Percentiles rank a stretch among this genome's conserved stretches.
phyloP scores from a whole-genome alignment of 2,888 invertebrate genomes.

The Sesamia inferens region DNA sequence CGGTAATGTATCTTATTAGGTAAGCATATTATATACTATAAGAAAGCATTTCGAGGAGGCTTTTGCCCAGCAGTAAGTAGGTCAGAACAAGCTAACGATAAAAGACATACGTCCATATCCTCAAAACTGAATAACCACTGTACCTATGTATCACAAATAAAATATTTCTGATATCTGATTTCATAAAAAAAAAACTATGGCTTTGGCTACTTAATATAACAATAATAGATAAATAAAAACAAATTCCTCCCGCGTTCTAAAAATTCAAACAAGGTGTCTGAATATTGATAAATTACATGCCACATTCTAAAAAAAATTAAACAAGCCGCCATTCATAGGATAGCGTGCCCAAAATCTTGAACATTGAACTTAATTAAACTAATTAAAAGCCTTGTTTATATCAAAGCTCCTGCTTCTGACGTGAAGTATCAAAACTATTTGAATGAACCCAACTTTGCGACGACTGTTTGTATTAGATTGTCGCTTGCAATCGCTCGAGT shows the following conservation, averaged over 20 bases:
- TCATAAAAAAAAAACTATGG: neutral
- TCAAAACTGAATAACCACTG: no score
- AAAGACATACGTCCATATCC: no score
- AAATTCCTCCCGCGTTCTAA: neutral
- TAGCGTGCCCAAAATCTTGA: constrained; percentile 10
- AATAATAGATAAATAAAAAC: neutral
- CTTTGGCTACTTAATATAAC: neutral
- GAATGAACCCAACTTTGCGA: constrained; percentile 50
- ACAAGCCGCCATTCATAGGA: neutral
- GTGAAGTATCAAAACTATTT: constrained; percentile 56
- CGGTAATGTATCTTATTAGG: neutral
- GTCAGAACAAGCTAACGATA: no score
- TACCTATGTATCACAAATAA: no score
- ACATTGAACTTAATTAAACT: constrained; percentile 48
- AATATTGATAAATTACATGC: neutral
- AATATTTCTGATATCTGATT: no score
- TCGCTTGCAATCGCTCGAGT: constrained; percentile 47
- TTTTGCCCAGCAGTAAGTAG: no score
- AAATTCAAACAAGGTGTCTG: neutral
- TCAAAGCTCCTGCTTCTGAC: constrained; percentile 51
- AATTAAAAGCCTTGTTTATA: constrained; percentile 37
- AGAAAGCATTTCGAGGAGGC: no score
- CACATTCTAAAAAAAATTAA: neutral
- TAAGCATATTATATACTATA: neutral
- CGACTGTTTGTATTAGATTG: constrained; percentile 59